These are phyloP conservation scores for Sminthopsis crassicaudata DNA, from an alignment of 2,113 vertebrate species.

Conservation along the genomic window DNA sequence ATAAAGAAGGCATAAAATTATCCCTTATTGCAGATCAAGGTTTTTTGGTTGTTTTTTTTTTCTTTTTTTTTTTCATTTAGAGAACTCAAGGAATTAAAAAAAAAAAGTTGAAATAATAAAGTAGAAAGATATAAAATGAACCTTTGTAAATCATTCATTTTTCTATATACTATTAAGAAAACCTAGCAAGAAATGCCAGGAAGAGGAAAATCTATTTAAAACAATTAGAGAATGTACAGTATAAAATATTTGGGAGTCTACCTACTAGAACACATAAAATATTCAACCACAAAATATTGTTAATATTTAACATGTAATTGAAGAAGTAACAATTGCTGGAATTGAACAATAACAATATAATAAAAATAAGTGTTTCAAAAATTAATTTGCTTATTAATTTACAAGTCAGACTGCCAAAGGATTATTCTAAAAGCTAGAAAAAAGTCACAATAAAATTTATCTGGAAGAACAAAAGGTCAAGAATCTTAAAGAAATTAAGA, in stretches of 20 bases:
- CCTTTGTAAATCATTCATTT: no score
- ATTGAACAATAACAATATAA: background rate
- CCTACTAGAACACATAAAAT: background rate
- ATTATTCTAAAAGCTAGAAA: background rate
- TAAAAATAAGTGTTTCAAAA: background rate
- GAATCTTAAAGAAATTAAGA: background rate
- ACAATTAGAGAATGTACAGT: background rate
- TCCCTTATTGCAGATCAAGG: background rate
- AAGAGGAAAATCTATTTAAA: background rate
- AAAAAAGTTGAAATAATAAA: background rate
- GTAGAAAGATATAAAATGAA: no score
- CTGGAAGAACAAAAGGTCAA: background rate
- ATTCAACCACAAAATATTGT: background rate
- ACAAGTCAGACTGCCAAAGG: background rate
- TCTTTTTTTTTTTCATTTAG: background rate
- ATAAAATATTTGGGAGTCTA: background rate
- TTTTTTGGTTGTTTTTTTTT: no score
- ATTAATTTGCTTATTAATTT: background rate
- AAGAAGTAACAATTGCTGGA: background rate
- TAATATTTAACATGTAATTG: background rate
- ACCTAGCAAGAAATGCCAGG: background rate
- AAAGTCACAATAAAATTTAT: background rate
- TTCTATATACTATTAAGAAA: background rate
- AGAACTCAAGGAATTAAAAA: background rate
- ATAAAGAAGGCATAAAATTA: background rate